Percentiles rank a stretch among this genome's conserved stretches.
phyloP scores from a whole-genome alignment of 2,888 invertebrate species.

The Leptinotarsa rubiginosa region DNA sequence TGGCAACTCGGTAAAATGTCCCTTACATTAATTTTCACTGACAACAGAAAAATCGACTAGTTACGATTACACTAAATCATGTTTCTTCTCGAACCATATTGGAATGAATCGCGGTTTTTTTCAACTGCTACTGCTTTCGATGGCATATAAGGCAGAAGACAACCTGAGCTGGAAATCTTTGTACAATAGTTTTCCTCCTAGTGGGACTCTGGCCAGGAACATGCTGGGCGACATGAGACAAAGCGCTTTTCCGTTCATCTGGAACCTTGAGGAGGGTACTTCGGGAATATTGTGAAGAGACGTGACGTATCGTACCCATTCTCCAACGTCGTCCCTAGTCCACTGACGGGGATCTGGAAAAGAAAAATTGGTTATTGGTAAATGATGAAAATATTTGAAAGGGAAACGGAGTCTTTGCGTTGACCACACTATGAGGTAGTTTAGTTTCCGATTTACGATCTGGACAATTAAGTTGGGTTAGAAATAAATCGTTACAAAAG shows the following conservation, averaged over 20 bases:
- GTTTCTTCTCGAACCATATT: not conserved
- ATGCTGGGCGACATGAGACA: constrained; percentile 83
- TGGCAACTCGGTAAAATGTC: no score
- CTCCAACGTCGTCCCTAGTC: constrained; percentile 77
- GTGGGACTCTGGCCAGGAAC: constrained; percentile 78
- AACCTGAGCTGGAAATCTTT: constrained; percentile 78
- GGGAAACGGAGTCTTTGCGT: no score
- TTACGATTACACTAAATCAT: not conserved
- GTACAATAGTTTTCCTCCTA: constrained; percentile 76
- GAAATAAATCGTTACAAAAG: no score
- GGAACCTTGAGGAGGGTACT: constrained; percentile 73
- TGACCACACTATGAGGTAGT: no score
- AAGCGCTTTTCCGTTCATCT: constrained; percentile 85
- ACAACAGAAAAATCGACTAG: constrained; percentile 1
- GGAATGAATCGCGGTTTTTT: not conserved
- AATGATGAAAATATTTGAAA: not conserved
- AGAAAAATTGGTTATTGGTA: constrained; percentile 36
- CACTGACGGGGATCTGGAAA: constrained; percentile 78
- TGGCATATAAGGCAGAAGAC: constrained; percentile 74
- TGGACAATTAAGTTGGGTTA: no score
- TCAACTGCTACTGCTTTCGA: constrained; percentile 35
- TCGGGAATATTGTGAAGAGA: constrained; percentile 71
- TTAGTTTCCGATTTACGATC: no score
- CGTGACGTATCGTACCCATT: constrained; percentile 74
- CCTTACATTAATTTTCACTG: not conserved